Base-by-base conservation (phyloP, 2,113 vertebrate species). In the Archocentrus centrarchus region DNA sequence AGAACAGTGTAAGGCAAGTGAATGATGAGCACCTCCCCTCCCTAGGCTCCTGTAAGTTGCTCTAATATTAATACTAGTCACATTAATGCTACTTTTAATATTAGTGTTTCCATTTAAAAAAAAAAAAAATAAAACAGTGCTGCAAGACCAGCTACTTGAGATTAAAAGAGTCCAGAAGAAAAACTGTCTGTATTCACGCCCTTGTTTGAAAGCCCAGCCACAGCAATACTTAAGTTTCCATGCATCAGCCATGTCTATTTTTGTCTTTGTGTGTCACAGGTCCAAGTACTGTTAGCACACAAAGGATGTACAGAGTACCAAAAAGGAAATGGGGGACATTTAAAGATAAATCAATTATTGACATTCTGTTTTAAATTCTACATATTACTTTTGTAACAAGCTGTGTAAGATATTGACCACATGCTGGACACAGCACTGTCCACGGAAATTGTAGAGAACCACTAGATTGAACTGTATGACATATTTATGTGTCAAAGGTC, bases 311-410 rank as follows among this genome's bases (percentile, higher is more conserved):
- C 0, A 3, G 0, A 24, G 20, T 64, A 41, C 11, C 39, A 9
- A 9, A 64, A 64, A 41, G 35, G 0, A 0, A 11, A 41, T 22
- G 37, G 8, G 6, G 24, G 11, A 32, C 0, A 32, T 0, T 0
- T 8, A 0, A 20, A 62, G 53, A 35, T 32, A 32, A 32, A 32
- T 32, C 11, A 11, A n/a, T 32, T 32, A 32, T 32, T 32, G 30
- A 32, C 5, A 32, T 32, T 32, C 5, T 32, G 30, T 32, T 32
- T 32, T 5, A 32, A 32, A 32, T 32, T 32, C 3, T 32, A 5
- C 30, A 3, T 32, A 32, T 32, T 32, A 32, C 30, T 32, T 32
- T 32, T 32, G 3, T 32, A 32, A 5, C 30, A 5, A 32, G 30
- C 30, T 5, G 30, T 32, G 5, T 32, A 32, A 5, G 30, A 32